These are phyloP conservation scores for Leptinotarsa juncta DNA, from an alignment of 2,888 invertebrate species.

Conservation along the genomic window DNA sequence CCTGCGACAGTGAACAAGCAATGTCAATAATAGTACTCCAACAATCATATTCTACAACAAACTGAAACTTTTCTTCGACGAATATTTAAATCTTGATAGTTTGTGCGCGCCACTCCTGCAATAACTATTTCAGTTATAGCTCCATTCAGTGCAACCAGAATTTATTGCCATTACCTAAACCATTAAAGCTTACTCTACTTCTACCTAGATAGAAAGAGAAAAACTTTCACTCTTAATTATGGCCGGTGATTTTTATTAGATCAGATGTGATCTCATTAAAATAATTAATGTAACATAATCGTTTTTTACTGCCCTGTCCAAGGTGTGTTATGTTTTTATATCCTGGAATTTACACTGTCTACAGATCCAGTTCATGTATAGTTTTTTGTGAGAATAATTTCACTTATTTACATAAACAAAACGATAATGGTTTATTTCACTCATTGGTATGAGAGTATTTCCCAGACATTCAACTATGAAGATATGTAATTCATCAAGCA, in stretches of 20 bases:
- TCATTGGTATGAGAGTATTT: background rate
- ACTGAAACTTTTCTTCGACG: background rate
- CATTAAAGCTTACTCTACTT: constrained; percentile 9
- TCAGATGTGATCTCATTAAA: constrained; percentile 39
- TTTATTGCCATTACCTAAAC: constrained; percentile 15
- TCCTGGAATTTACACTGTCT: constrained; percentile 7
- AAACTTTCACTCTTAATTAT: constrained; percentile 43
- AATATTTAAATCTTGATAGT: constrained; percentile 3
- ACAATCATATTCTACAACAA: background rate
- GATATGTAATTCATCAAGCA: background rate
- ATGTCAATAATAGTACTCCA: too few relatives aligned
- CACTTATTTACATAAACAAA: constrained; percentile 14
- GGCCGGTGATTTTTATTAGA: constrained; percentile 38
- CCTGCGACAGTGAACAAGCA: too few relatives aligned
- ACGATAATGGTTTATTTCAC: background rate
- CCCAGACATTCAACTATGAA: background rate
- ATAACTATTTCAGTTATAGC: constrained; percentile 1
- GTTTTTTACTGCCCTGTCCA: constrained; percentile 10
- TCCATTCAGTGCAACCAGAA: background rate
- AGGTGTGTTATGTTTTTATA: constrained; percentile 28
- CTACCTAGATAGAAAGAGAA: constrained; percentile 27
- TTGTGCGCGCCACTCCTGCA: background rate
- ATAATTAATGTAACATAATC: constrained; percentile 33
- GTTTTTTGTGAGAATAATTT: constrained; percentile 8
- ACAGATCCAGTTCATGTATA: background rate